Conservation (phyloP, 2,113 vertebrate species). For the Amphiprion percula region DNA sequence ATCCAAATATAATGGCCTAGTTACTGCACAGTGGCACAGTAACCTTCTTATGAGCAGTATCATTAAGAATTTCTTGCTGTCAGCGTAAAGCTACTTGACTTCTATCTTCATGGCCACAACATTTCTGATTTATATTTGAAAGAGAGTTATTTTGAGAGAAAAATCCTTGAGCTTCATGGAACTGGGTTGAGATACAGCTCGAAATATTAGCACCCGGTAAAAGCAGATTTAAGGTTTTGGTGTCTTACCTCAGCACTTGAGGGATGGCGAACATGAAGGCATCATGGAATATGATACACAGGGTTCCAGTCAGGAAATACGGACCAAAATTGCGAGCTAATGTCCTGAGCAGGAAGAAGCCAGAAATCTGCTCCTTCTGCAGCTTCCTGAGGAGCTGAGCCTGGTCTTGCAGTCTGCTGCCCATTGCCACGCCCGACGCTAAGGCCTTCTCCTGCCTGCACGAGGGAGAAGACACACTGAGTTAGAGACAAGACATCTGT, state of each 20-base stretch:
- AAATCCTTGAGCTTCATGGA: not conserved
- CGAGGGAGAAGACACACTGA: slow-evolving; percentile 33
- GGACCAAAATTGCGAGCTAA: slow-evolving; percentile 88
- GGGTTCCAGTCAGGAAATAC: slow-evolving; percentile 89
- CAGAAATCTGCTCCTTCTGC: slow-evolving; percentile 78
- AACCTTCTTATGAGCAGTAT: not conserved
- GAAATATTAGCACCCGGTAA: not conserved
- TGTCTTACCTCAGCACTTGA: slow-evolving; percentile 89
- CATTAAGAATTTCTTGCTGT: slow-evolving; percentile 18
- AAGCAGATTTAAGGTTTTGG: not conserved
- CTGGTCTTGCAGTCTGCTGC: slow-evolving; percentile 84
- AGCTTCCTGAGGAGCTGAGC: slow-evolving; percentile 86
- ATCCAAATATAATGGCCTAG: slow-evolving; percentile 46
- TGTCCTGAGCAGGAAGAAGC: slow-evolving; percentile 84
- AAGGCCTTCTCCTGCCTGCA: slow-evolving; percentile 80
- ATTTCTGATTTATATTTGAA: not conserved
- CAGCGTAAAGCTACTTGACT: slow-evolving; percentile 9
- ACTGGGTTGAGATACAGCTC: not conserved
- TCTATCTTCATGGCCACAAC: not conserved
- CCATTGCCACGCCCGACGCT: slow-evolving; percentile 59
- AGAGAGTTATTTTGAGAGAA: not conserved
- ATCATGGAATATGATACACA: slow-evolving; percentile 88
- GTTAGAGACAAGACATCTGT: slow-evolving; percentile 50
- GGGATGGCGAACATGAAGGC: slow-evolving; percentile 91
- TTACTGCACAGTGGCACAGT: slow-evolving; percentile 12